phyloP scores from a whole-genome alignment of 1,140 invertebrate genomes.

The Leptoteleia sp. region DNA sequence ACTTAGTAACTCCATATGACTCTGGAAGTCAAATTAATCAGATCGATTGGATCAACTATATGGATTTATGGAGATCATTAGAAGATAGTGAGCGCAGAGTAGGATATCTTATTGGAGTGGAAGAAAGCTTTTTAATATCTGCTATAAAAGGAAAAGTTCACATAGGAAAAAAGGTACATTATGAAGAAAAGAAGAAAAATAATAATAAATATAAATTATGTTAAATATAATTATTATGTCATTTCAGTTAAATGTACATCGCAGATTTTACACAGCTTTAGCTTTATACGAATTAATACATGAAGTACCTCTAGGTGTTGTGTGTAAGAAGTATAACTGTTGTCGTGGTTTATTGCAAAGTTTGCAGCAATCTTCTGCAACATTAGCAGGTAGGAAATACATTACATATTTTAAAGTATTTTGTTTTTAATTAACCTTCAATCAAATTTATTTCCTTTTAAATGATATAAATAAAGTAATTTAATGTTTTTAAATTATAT shows the following conservation, averaged over 20 bases:
- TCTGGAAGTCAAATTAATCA: slow-evolving; percentile 88
- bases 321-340: slow-evolving; percentile 92
- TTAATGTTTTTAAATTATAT: too few relatives aligned
- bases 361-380: slow-evolving; percentile 96
- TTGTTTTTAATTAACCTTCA: too few relatives aligned
- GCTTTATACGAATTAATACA: slow-evolving; percentile 96
- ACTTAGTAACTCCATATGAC: slow-evolving; percentile 94
- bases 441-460: too few relatives aligned
- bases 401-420: slow-evolving; percentile 5
- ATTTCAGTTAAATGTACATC: slow-evolving; percentile 79
- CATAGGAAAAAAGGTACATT: slow-evolving; percentile 82
- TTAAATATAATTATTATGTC: neutral
- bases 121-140: slow-evolving; percentile 92
- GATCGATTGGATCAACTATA: slow-evolving; percentile 94
- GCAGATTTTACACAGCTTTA: slow-evolving; percentile 94
- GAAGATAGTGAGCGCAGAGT: slow-evolving; percentile 91
- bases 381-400: slow-evolving; percentile 94
- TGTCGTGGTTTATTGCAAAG: slow-evolving; percentile 94
- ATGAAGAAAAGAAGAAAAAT: too few relatives aligned
- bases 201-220: neutral
- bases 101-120: slow-evolving; percentile 94
- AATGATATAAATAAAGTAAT: too few relatives aligned
- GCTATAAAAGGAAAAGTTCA: slow-evolving; percentile 87
- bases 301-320: slow-evolving; percentile 90
- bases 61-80: slow-evolving; percentile 92